Percentiles rank a stretch among this genome's conserved stretches.
phyloP scores from a whole-genome alignment of 2,797 vertebrate species.

The Coluber constrictor region DNA sequence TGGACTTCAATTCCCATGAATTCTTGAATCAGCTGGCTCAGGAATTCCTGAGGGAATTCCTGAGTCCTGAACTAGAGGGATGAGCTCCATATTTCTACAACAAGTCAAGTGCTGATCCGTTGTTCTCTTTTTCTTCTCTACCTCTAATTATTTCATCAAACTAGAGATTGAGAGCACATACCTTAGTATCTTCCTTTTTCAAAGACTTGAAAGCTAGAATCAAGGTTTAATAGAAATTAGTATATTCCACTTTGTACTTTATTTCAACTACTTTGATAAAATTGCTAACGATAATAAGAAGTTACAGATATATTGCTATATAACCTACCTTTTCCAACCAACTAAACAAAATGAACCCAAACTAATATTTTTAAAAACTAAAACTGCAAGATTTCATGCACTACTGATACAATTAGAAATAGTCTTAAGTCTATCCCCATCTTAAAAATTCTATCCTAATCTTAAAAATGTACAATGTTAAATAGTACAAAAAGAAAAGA shows the following conservation, averaged over 20 bases:
- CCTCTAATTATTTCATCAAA: background rate
- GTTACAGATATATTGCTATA: background rate
- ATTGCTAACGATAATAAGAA: background rate
- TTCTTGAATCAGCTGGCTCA: background rate
- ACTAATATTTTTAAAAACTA: background rate
- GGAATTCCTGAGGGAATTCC: background rate
- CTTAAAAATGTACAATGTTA: background rate
- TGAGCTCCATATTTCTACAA: background rate
- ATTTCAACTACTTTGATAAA: background rate
- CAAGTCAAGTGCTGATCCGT: background rate
- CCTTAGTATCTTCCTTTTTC: constrained; percentile 27
- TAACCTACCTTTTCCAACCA: background rate
- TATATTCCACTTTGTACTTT: background rate
- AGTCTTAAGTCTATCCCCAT: background rate
- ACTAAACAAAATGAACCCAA: background rate
- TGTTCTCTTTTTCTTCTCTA: background rate
- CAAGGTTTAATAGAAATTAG: constrained; percentile 30
- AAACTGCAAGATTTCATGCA: background rate
- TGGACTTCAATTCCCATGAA: background rate
- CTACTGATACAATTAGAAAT: background rate
- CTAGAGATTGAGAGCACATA: constrained; percentile 5
- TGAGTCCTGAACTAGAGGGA: background rate
- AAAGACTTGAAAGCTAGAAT: constrained; percentile 45
- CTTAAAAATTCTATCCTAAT: no score
- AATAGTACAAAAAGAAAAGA: background rate